Evolutionary conservation across 1,140 invertebrate genomes (phyloP), one percentile per base, ranked within the genome.

Genomic region (Philopotamus ludificatus): DNA sequence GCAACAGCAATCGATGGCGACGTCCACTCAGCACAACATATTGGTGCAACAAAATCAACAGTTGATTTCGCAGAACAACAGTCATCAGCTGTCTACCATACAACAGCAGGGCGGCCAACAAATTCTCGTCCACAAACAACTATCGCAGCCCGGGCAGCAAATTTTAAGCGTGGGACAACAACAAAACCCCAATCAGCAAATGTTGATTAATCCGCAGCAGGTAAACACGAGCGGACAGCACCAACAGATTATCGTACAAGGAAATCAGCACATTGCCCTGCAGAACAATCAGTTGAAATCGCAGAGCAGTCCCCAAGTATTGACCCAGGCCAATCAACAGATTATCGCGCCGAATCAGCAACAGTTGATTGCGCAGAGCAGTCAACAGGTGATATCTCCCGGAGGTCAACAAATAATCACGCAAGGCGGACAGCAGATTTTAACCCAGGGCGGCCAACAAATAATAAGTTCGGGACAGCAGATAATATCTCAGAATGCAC

Each of bases 41-140:
- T 25, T 60, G 4, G 3, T 41, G 4, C 57, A 47, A 21, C 42
- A 42, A 23, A 41, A 41, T 39, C 54, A 45, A 16, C 57, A 60
- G 42, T 25, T 49, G 42, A 22, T 49, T 3, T 15, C 18, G 8
- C 57, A 57, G 22, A 60, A 47, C 22, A 47, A 25, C 15, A 18
- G 44, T 12, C 44, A 34, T 7, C 44, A 12, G 44, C 44, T 9
- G 44, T 16, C n/a, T n/a, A n/a, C 18, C 44, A 20, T 12, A 4
- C 44, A 47, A 16, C 44, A 12, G 22, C 77, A 9, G 59, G 59
- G 7, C 45, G 25, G 79, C 59, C 79, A 80, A 67, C 79, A 79
- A 70, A 79, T 81, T 69, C 68, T 81, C 21, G 77, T 80, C 1
- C 79, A 81, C 2, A 77, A 80, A 47, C 80, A 82, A 39, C 79